Conservation (phyloP, 2,797 vertebrate species). For the Epinephelus awoara region DNA sequence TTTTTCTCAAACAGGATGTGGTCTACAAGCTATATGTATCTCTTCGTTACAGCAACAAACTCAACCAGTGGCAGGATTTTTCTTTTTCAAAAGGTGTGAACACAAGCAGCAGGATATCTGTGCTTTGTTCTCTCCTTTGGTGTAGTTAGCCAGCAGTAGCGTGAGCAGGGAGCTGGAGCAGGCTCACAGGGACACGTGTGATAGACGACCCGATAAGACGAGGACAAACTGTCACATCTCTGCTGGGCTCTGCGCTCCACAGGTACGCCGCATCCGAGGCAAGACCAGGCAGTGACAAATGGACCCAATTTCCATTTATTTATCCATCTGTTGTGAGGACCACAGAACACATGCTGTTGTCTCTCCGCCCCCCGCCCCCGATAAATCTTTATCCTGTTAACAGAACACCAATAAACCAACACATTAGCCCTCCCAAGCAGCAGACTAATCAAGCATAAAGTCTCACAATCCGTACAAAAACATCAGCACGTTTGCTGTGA, state of each 20-base stretch:
- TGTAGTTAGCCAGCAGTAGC: conserved; percentile 16
- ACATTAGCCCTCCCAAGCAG: conserved; percentile 71
- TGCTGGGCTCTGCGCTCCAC: conserved; percentile 58
- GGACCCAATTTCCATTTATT: conserved; percentile 82
- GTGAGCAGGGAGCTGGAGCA: conserved; percentile 22
- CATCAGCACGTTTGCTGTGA: conserved; percentile 47
- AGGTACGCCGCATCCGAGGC: conserved; percentile 56
- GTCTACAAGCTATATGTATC: conserved; percentile 19
- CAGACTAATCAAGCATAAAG: conserved; percentile 63
- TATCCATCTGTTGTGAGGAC: conserved; percentile 75
- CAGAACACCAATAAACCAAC: conserved; percentile 73
- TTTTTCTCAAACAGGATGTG: conserved; percentile 10
- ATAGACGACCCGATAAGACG: conserved; percentile 62
- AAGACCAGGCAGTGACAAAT: conserved; percentile 78
- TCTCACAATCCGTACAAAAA: conserved; percentile 33
- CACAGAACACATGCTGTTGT: conserved; percentile 68
- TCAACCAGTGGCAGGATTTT: conserved; percentile 9
- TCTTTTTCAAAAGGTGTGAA: conserved; percentile 31
- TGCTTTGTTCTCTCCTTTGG: conserved; percentile 31
- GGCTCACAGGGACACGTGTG: conserved; percentile 47
- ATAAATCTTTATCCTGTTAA: conserved; percentile 85
- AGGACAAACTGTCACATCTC: conserved; percentile 65
- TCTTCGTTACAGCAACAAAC: conserved; percentile 23
- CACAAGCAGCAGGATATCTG: conserved; percentile 47
- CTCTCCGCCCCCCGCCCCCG: conserved; percentile 4